Conservation (phyloP, 2,888 invertebrate species). For the Idaea straminata region DNA sequence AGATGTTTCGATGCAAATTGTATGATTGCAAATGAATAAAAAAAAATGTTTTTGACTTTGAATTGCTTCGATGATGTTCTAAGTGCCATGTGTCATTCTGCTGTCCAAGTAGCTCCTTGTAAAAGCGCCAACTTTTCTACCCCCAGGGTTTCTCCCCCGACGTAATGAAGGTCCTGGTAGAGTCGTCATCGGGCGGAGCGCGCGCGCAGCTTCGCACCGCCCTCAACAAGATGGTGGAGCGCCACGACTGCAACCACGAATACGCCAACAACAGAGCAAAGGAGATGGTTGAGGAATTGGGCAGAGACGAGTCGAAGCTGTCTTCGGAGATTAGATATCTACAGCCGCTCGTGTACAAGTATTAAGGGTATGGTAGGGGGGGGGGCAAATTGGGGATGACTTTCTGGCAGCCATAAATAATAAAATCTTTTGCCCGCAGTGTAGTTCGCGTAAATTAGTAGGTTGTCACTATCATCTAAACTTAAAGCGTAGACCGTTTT, state of each 20-base stretch:
- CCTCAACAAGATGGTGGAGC: conserved; percentile 78
- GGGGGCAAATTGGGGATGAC: neutral
- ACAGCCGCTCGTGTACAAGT: conserved; percentile 74
- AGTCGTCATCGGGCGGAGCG: conserved; percentile 79
- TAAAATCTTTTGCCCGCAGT: too few relatives aligned
- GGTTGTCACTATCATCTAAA: too few relatives aligned
- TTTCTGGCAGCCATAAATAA: neutral
- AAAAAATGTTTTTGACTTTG: too few relatives aligned
- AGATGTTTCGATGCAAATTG: too few relatives aligned
- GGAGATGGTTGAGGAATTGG: conserved; percentile 78
- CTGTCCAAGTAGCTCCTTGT: too few relatives aligned
- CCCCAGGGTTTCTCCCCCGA: conserved; percentile 81
- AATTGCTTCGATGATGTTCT: too few relatives aligned
- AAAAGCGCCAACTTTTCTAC: conserved; percentile 25
- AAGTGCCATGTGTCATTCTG: too few relatives aligned
- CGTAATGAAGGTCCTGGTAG: conserved; percentile 76
- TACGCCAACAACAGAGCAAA: conserved; percentile 79
- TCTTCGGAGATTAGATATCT: conserved; percentile 80
- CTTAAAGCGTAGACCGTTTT: too few relatives aligned
- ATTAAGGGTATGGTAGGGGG: conserved; percentile 30
- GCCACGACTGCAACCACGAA: conserved; percentile 79
- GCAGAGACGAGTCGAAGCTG: conserved; percentile 77
- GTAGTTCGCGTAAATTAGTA: too few relatives aligned
- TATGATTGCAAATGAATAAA: too few relatives aligned
- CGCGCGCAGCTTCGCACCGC: conserved; percentile 80